Percentiles rank a stretch among this genome's conserved stretches.
These are phyloP conservation scores for Acanthococcus lagerstroemiae DNA, from an alignment of 2,888 invertebrate species.

Conservation along the genomic window DNA sequence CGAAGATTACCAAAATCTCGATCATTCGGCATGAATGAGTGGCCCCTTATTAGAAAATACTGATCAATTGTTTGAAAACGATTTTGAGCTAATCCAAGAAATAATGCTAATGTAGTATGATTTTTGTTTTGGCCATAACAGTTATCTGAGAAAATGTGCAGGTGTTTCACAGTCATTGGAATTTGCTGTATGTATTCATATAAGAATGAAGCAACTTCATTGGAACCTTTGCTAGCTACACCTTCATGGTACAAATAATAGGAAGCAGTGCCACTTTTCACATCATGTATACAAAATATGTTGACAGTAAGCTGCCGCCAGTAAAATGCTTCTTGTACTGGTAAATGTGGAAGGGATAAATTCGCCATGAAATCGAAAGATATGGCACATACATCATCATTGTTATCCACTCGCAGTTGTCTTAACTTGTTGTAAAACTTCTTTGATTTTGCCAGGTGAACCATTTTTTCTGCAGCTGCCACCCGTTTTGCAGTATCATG, in stretches of 20 bases:
- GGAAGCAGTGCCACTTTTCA: background rate
- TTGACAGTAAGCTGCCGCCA: background rate
- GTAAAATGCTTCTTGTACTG: background rate
- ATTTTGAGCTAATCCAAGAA: background rate
- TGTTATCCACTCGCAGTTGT: conserved; percentile 34
- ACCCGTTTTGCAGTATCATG: too few relatives aligned
- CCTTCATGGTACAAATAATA: background rate
- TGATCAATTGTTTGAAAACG: background rate
- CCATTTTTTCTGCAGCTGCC: conserved; percentile 35
- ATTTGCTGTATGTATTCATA: background rate
- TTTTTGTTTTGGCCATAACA: background rate
- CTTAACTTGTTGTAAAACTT: conserved; percentile 36
- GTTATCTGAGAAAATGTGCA: background rate
- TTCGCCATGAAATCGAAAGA: conserved; percentile 5
- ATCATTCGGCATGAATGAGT: background rate
- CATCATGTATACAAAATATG: background rate
- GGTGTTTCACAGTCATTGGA: background rate
- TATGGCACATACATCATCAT: conserved; percentile 33
- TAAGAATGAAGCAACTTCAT: background rate
- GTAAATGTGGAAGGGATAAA: background rate
- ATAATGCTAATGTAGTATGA: background rate
- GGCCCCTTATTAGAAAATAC: background rate
- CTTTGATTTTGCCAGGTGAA: conserved; percentile 36
- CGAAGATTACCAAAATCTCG: background rate
- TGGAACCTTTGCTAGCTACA: background rate